Conservation (phyloP, 2,797 vertebrate genomes). For the Lacerta bilineata region DNA sequence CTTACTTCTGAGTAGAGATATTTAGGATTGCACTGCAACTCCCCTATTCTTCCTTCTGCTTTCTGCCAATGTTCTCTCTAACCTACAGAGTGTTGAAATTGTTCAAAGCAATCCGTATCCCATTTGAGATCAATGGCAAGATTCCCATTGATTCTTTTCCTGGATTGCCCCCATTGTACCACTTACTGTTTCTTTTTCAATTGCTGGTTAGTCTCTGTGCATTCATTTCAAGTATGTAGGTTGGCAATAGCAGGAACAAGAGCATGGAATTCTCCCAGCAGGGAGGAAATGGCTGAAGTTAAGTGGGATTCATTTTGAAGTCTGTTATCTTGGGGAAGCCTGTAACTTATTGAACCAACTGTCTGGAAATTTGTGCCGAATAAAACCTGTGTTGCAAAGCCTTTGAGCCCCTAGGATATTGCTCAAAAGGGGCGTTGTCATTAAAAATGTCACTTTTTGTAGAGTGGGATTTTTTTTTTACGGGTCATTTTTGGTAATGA, state of each 20-base stretch:
- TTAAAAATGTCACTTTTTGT: constrained; percentile 19
- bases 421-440: constrained; percentile 6
- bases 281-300: constrained; percentile 26
- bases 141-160: neutral
- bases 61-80: neutral
- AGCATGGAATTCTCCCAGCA: constrained; percentile 29
- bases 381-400: neutral
- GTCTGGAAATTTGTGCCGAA: constrained; percentile 28
- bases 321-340: neutral
- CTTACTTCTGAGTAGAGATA: neutral
- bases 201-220: neutral
- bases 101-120: neutral
- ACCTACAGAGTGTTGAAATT: constrained; percentile 14
- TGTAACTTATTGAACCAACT: constrained; percentile 32
- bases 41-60: neutral
- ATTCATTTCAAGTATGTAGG: neutral
- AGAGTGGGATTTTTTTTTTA: neutral
- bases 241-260: constrained; percentile 35
- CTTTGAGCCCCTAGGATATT: constrained; percentile 37
- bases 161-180: neutral
- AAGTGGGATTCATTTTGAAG: constrained; percentile 48
- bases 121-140: constrained; percentile 9
- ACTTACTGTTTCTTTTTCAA: neutral
- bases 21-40: neutral
- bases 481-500: neutral